Evolutionary conservation across 2,113 vertebrate species (phyloP), one percentile per base, ranked within the genome.

Genomic region (Tinamus guttatus): DNA sequence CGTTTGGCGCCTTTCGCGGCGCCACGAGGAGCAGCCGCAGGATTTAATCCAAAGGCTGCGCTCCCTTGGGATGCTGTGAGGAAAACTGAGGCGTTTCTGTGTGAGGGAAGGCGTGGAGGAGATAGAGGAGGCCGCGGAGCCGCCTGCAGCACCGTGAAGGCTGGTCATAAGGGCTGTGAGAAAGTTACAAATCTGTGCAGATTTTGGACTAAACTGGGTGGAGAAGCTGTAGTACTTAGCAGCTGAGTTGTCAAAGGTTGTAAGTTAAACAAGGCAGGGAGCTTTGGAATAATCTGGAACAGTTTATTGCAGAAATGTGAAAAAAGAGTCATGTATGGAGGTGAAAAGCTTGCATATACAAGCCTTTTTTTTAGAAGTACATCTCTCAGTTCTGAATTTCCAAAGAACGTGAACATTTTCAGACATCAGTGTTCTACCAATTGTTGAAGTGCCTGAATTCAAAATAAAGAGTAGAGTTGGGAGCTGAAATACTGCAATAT

Each of bases 41-140:
- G 25, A 5, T 2, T 24, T 0, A 28, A 54, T 19, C 11, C 28
- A 15, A 4, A 0, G n/a, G 0, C 28, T 2, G 9, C n/a, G 0
- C 3, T 18, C 2, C 40, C 13, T 14, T 2, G 1, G 14, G 3
- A 12, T 10, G 18, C 18, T 2, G 1, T 13, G 60, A 85, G 84
- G 68, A 22, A 13, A 45, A 47, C 6, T 2, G 5, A 38, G 65
- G 54, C 24, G 13, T 8, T 6, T 47, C 6, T 1, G 27, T 17
- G 28, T 6, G 7, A 17, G 14, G 5, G 45, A 3, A 4, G 34
- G 67, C 59, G 56, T 7, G 2, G n/a, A 49, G 34, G 43, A 18
- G 36, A 28, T 27, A 1, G 32, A 18, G 17, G 27, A 18, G 40
- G 27, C 27, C 3, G 56, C 2, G 5, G 27, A 9, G 40, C 4